Base-by-base conservation (phyloP, 2,113 vertebrate species). In the Rousettus leschenaultii region DNA sequence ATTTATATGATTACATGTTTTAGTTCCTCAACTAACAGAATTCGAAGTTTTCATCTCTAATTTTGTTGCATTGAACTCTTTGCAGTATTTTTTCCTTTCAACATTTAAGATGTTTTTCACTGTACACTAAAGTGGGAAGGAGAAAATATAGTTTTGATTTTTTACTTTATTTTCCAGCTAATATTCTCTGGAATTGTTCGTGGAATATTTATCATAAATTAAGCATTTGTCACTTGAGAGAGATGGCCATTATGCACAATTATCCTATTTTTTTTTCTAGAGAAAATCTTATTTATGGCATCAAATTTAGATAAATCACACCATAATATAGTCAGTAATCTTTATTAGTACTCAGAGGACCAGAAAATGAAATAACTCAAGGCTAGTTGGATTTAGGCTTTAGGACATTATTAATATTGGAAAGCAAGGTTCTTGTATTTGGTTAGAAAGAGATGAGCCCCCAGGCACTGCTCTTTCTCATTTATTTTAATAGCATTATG, bases 141-240 rank as follows among this genome's bases (percentile, higher is more conserved):
- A 75, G n/a, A 61, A 95, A 74, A 7, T 3, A 61, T 9, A 3
- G 40, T 77, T 92, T 84, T 14, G 63, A 70, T 48, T 73, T 86
- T 96, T 95, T 97, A 48, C 30, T 93, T 94, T 97, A 68, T 70
- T 94, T 95, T 63, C 33, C 28, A 78, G 75, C 30, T 33, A 94
- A 33, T 78, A 92, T 45, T 73, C 73, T 66, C 30, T 94, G 77
- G 77, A 96, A 89, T 61, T 74, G 3, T 65, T 97, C 77, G 45
- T 30, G 78, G 45, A 94, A 65, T 71, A 95, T 89, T 95, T 91
- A 86, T 86, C 96, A 92, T 85, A 95, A 97, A 96, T 95, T 93
- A 96, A 79, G 30, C 68, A 92, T 78, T 92, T 83, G 61, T 40
- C 95, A 85, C 73, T 68, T 35, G 71, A 91, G 51, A 40, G n/a